These are phyloP conservation scores for Hippoglossus stenolepis DNA, from an alignment of 2,113 vertebrate genomes.

Conservation along the genomic window DNA sequence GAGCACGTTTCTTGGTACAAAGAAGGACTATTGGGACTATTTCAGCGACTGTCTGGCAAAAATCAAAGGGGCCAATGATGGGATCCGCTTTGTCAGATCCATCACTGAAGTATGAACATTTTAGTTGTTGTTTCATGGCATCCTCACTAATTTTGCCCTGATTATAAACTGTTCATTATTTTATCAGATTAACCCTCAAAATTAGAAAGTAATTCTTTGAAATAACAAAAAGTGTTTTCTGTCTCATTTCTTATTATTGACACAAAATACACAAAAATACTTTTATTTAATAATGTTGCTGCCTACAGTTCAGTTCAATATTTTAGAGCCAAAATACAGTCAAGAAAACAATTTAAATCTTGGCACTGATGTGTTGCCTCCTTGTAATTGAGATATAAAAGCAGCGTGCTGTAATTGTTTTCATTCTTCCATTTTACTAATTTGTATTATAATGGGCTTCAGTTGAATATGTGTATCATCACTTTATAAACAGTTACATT, in stretches of 20 bases:
- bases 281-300: too few species aligned
- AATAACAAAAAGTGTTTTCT: background rate
- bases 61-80: conserved; percentile 95
- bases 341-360: too few species aligned
- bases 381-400: too few species aligned
- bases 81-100: conserved; percentile 96
- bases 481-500: too few species aligned
- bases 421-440: too few species aligned
- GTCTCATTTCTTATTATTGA: background rate
- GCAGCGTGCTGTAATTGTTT: too few species aligned
- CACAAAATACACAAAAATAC: too few species aligned
- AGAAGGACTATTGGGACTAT: conserved; percentile 98
- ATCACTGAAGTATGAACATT: conserved; percentile 88
- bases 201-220: background rate
- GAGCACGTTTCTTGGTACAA: conserved; percentile 89
- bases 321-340: too few species aligned
- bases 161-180: background rate
- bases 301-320: too few species aligned
- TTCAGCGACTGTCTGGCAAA: conserved; percentile 94
- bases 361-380: too few species aligned
- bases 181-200: background rate
- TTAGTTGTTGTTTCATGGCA: background rate
- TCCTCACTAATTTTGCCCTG: background rate
- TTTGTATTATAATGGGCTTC: too few species aligned
- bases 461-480: too few species aligned